These are phyloP conservation scores for Mus caroli DNA, from an alignment of 2,797 vertebrate genomes.

Conservation along the genomic window DNA sequence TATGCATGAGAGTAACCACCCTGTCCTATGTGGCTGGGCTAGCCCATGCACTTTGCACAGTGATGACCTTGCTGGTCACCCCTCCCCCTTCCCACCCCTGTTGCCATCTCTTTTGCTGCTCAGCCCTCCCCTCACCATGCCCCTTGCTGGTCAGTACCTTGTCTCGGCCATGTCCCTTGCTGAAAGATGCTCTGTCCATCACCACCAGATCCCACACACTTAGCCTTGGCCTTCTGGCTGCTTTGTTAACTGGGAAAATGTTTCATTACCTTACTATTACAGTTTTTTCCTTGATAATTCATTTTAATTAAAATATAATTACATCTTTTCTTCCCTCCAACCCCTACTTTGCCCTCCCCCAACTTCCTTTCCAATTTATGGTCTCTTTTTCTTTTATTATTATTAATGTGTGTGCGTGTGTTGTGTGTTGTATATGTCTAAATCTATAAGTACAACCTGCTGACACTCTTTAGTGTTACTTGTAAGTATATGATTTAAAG, in stretches of 20 bases:
- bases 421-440: neutral
- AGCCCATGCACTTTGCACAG: conserved; percentile 71
- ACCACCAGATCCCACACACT: conserved; percentile 73
- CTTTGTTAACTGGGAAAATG: conserved; percentile 85
- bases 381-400: neutral
- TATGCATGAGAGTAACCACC: conserved; percentile 80
- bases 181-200: conserved; percentile 54
- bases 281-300: conserved; percentile 45
- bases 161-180: conserved; percentile 65
- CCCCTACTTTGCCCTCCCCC: neutral
- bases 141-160: conserved; percentile 62
- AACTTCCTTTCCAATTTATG: neutral
- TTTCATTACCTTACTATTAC: conserved; percentile 84
- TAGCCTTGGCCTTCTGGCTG: conserved; percentile 85
- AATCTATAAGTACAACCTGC: neutral
- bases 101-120: conserved; percentile 68
- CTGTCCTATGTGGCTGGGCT: conserved; percentile 81
- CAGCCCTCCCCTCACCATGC: neutral
- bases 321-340: neutral
- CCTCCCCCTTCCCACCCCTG: neutral
- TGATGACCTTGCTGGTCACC: conserved; percentile 76
- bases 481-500: neutral
- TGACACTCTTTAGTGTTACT: neutral
- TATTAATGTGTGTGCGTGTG: neutral
- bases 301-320: neutral